Conservation (phyloP, 2,888 invertebrate genomes). For the Drosophila fungiperda region DNA sequence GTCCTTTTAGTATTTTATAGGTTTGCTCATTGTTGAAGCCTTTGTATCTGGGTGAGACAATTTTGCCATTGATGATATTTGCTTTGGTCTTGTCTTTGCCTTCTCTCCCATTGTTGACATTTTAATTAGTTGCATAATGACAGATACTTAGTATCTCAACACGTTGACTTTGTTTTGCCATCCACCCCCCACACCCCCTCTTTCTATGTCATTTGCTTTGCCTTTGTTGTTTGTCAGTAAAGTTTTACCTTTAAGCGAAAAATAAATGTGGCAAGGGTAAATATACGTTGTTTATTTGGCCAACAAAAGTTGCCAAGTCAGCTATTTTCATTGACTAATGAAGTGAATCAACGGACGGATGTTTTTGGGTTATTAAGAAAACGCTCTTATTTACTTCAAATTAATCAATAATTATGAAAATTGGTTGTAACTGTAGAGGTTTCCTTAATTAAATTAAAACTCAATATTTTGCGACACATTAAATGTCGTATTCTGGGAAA, state of each 20-base stretch:
- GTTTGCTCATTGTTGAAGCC: not conserved
- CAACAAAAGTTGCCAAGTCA: constrained; percentile 8
- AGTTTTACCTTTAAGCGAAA: constrained; percentile 6
- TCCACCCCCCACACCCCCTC: not conserved
- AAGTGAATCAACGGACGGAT: constrained; percentile 2
- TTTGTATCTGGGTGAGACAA: not conserved
- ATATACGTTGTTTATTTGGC: constrained; percentile 4
- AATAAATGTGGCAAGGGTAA: constrained; percentile 2
- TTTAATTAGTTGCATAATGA: constrained; percentile 71
- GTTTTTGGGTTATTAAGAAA: not conserved
- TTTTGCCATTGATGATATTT: constrained; percentile 31
- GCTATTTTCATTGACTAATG: constrained; percentile 23
- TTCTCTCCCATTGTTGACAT: constrained; percentile 59
- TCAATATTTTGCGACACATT: not conserved
- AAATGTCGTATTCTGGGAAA: not conserved
- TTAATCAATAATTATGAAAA: not conserved
- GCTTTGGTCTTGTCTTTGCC: constrained; percentile 26
- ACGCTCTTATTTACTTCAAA: not conserved
- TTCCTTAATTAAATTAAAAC: not conserved
- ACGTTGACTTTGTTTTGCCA: constrained; percentile 40
- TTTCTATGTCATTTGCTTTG: not conserved
- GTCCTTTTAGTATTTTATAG: constrained; percentile 31
- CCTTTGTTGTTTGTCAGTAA: constrained; percentile 19
- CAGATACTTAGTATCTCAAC: constrained; percentile 54
- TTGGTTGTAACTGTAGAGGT: not conserved